These are phyloP conservation scores for Nomada fucata DNA, from an alignment of 2,888 invertebrate species.

Conservation along the genomic window DNA sequence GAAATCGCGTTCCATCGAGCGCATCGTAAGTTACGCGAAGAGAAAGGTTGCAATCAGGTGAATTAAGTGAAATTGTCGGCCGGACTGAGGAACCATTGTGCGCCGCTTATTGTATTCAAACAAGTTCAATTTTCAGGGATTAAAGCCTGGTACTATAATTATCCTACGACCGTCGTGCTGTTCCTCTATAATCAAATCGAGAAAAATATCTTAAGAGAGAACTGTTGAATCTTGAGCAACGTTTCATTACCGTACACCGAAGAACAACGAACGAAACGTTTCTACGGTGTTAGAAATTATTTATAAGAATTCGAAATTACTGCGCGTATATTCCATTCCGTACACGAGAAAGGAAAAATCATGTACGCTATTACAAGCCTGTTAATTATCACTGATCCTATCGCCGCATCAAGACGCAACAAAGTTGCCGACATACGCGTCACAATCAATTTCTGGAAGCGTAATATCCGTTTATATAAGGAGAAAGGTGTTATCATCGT, in stretches of 20 bases:
- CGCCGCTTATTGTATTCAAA: slow-evolving; percentile 54
- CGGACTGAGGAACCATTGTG: slow-evolving; percentile 52
- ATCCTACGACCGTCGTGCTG: neutral
- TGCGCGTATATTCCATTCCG: no score
- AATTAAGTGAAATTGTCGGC: slow-evolving; percentile 73
- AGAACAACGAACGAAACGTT: no score
- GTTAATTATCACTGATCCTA: slow-evolving; percentile 9
- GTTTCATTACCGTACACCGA: no score
- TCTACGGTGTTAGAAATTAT: no score
- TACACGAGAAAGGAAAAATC: no score
- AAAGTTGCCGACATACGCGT: slow-evolving; percentile 14
- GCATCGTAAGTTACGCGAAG: slow-evolving; percentile 74
- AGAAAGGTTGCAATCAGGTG: slow-evolving; percentile 76
- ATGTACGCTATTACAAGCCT: no score
- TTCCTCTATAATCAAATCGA: neutral
- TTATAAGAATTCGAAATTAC: no score
- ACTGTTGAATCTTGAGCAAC: neutral
- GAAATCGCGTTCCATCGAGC: slow-evolving; percentile 54
- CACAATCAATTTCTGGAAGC: slow-evolving; percentile 37
- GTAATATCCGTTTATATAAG: slow-evolving; percentile 64
- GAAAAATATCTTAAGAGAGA: neutral
- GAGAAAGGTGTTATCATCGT: slow-evolving; percentile 71
- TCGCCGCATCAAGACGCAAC: slow-evolving; percentile 39
- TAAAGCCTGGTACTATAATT: neutral
- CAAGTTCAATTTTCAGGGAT: slow-evolving; percentile 23